A percentile compares a stretch with the other conserved stretches of the same genome.
Evolutionary conservation across 2,113 vertebrate species (phyloP).

Genomic region (Corythornis cristatus): DNA sequence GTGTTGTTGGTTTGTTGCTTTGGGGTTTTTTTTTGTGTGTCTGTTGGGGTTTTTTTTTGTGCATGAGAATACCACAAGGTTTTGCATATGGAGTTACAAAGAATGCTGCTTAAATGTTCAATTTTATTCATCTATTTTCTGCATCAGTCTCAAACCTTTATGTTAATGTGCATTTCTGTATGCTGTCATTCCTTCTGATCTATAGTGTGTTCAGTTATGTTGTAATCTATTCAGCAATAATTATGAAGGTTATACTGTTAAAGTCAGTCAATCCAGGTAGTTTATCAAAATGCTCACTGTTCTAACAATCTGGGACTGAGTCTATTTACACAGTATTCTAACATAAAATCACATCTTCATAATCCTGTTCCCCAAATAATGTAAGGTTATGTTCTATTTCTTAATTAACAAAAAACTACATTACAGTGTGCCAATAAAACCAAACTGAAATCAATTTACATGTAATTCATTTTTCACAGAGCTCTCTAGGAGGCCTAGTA

Average conservation of each 20-base stretch:
- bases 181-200: not conserved
- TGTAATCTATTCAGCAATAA: not conserved
- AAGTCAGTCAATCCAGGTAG: not conserved
- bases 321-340: constrained; percentile 24
- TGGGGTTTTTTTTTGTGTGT: no score
- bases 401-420: constrained; percentile 36
- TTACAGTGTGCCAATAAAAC: not conserved
- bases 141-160: not conserved
- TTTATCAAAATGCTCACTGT: constrained; percentile 7
- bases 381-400: not conserved
- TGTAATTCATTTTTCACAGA: not conserved
- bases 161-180: not conserved
- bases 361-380: constrained; percentile 14
- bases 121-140: not conserved
- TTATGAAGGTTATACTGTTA: not conserved
- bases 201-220: not conserved
- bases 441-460: not conserved
- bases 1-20: rapidly evolving
- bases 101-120: not conserved
- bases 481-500: not conserved
- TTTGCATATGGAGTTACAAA: not conserved
- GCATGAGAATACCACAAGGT: not conserved
- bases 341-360: constrained; percentile 36
- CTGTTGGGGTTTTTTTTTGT: not conserved
- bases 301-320: not conserved